phyloP scores from a whole-genome alignment of 2,797 vertebrate species.

The Sebastes oblongus region DNA sequence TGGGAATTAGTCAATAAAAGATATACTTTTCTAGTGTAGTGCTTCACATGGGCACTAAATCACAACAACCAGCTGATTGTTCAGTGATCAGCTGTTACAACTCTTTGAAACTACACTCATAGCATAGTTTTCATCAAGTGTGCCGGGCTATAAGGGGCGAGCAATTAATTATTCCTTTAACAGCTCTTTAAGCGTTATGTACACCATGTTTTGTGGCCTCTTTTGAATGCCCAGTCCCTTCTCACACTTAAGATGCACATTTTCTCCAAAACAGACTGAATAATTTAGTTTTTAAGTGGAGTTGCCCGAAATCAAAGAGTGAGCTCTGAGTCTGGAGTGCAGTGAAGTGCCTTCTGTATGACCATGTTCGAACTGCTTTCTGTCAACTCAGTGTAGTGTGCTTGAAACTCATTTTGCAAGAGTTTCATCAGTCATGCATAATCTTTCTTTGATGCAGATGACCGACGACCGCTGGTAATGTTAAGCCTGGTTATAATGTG shows the following conservation, averaged over 20 bases:
- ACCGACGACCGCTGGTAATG: slow-evolving; percentile 7
- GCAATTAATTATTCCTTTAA: background rate
- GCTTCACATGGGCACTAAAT: background rate
- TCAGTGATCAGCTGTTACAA: background rate
- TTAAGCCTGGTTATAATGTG: slow-evolving; percentile 26
- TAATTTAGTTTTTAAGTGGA: slow-evolving; percentile 57
- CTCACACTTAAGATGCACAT: slow-evolving; percentile 3
- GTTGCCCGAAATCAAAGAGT: slow-evolving; percentile 59
- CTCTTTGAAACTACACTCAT: background rate
- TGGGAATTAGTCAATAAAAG: background rate
- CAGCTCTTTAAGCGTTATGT: slow-evolving; percentile 5
- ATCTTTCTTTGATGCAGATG: slow-evolving; percentile 57
- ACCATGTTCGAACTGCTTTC: slow-evolving; percentile 29
- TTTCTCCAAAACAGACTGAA: slow-evolving; percentile 50
- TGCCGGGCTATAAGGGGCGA: background rate
- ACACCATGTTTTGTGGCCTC: slow-evolving; percentile 16
- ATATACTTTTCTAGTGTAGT: background rate
- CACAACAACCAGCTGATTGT: background rate
- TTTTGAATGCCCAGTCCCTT: slow-evolving; percentile 25
- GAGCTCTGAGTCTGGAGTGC: slow-evolving; percentile 27
- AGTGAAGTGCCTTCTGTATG: slow-evolving; percentile 19
- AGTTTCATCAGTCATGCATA: slow-evolving; percentile 65
- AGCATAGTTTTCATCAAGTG: background rate
- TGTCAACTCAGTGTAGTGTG: slow-evolving; percentile 32
- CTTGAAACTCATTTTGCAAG: slow-evolving; percentile 57